Evolutionary conservation across 2,797 vertebrate genomes (phyloP), one percentile per base, ranked within the genome.

Genomic region (Sorex maritimensis): DNA sequence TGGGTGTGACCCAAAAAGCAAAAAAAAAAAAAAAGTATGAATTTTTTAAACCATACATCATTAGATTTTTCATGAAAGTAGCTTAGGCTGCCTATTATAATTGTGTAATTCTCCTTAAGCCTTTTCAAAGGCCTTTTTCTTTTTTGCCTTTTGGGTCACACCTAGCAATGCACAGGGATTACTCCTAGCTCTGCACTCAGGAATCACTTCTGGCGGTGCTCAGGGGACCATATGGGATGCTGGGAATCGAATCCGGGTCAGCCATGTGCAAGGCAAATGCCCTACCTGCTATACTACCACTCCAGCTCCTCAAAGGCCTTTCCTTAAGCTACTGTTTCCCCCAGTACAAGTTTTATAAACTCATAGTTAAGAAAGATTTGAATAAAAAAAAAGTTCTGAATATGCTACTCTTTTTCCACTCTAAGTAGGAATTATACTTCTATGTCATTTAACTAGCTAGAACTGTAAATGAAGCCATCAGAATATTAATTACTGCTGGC

Each of bases 391-490:
- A 94, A 96, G 85, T 82, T 80, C 88, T 92, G 68, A 91, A n/a
- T 87, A 81, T 92, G 88, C 84, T 94, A 5, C 61, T 38, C 23
- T 82, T 89, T 95, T 90, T 89, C 86, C 74, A 93, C 67, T 82
- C 85, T 77, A 81, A 68, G 44, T 83, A 90, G 55, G 44, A 97
- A 80, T 96, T 93, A 88, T 80, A 74, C 5, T 80, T 58, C 69
- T 91, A 17, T 91, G 55, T 81, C 86, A 90, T 90, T 94, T 94
- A 94, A 26, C 81, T 88, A 88, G 92, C 74, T 88, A 88, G 81
- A 95, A 83, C 79, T 83, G 41, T 94, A 91, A 91, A 94, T 78
- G 89, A 95, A 94, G 74, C 73, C 73, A 80, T 95, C 88, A 91
- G 63, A 91, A 94, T 92, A 78, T 58, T 69, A 95, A 90, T 94